A percentile compares a stretch with the other conserved stretches of the same genome.
Evolutionary conservation across 2,113 vertebrate species (phyloP).

Genomic region (Erpornis zantholeuca): DNA sequence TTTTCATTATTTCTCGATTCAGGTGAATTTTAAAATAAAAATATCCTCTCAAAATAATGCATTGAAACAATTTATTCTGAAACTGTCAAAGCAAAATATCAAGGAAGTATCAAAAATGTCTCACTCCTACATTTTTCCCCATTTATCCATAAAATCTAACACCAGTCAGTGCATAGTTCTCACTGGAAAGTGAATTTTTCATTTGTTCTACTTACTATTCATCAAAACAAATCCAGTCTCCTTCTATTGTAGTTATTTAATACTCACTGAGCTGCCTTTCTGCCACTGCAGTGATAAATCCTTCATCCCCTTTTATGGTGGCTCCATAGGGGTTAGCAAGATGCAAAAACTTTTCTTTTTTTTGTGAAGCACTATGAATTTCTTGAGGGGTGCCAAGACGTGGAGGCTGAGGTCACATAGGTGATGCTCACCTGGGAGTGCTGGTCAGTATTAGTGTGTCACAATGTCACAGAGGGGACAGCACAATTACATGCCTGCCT

Average conservation of each 20-base stretch:
- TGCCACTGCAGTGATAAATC: constrained; percentile 17
- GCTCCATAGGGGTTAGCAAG: not conserved
- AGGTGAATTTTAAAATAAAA: constrained; percentile 4
- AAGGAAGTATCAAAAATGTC: not conserved
- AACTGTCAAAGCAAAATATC: not conserved
- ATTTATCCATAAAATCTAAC: constrained; percentile 4
- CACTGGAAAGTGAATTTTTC: constrained; percentile 16
- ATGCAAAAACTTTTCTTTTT: not conserved
- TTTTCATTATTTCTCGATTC: not conserved
- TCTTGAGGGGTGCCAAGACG: not conserved
- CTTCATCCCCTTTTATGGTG: constrained; percentile 19
- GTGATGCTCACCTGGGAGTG: not conserved
- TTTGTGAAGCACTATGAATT: not conserved
- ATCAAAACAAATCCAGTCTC: constrained; percentile 23
- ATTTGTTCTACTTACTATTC: constrained; percentile 37
- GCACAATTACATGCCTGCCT: not conserved
- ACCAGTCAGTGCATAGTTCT: not conserved
- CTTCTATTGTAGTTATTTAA: constrained; percentile 50
- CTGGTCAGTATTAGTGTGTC: not conserved
- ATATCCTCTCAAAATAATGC: not conserved
- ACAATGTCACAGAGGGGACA: not conserved
- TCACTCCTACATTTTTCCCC: not conserved
- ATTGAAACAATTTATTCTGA: not conserved
- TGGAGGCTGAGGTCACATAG: not conserved
- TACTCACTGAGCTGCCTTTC: not conserved